Conservation (phyloP, 1,140 invertebrate genomes). For the Periplaneta americana region DNA sequence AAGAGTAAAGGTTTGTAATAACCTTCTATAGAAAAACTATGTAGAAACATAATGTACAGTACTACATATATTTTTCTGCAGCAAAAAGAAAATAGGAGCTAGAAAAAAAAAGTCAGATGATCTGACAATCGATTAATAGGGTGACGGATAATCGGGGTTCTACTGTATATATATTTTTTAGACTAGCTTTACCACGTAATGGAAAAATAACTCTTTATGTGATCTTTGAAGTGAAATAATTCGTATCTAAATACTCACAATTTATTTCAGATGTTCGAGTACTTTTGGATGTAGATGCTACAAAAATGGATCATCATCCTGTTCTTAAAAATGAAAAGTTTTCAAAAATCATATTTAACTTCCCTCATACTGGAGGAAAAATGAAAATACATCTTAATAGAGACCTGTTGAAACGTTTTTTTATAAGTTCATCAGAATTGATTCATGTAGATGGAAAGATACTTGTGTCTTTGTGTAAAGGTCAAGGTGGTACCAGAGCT, state of each 20-base stretch:
- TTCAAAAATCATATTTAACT: slow-evolving; percentile 54
- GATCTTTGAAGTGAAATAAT: no score
- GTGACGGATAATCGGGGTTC: no score
- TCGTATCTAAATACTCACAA: neutral
- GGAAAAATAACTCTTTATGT: no score
- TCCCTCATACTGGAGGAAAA: slow-evolving; percentile 59
- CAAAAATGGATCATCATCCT: slow-evolving; percentile 32
- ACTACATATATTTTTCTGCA: no score
- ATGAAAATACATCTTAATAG: slow-evolving; percentile 56
- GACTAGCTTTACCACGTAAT: no score
- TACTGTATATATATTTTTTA: no score
- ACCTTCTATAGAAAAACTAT: no score
- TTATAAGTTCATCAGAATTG: slow-evolving; percentile 38
- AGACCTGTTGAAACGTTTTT: slow-evolving; percentile 47
- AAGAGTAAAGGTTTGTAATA: no score
- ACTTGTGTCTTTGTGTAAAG: slow-evolving; percentile 50
- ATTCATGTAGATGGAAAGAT: slow-evolving; percentile 38
- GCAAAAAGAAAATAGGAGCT: no score
- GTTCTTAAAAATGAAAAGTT: slow-evolving; percentile 34
- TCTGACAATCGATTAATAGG: no score
- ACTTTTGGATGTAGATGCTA: slow-evolving; percentile 46
- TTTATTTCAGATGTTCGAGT: slow-evolving; percentile 43
- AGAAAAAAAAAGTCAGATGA: no score
- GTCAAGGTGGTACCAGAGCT: slow-evolving; percentile 53
- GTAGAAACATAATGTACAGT: no score